Evolutionary conservation across 2,888 invertebrate species (phyloP).

Genomic region (Microplitis deprimator): DNA sequence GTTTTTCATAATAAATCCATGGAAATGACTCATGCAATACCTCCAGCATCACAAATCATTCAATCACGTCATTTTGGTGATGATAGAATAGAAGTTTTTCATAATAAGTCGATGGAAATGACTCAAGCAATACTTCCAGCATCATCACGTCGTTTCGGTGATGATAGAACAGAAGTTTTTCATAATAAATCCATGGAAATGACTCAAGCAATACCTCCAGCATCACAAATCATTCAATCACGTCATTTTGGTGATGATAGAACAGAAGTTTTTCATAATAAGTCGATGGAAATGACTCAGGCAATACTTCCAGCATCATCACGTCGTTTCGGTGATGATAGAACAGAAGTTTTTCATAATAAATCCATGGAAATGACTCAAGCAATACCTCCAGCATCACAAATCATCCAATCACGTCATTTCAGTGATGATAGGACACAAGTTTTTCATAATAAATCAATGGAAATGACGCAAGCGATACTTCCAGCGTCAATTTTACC

Average conservation of each 20-base stretch:
- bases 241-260: background rate
- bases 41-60: background rate
- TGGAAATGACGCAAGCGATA: slow-evolving; percentile 40
- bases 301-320: background rate
- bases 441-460: slow-evolving; percentile 19
- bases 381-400: slow-evolving; percentile 16
- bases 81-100: too few relatives aligned
- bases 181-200: slow-evolving; percentile 44
- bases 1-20: slow-evolving; percentile 29
- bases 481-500: background rate
- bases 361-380: slow-evolving; percentile 48
- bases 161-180: background rate
- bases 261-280: slow-evolving; percentile 1
- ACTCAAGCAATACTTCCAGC: too few relatives aligned
- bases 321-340: slow-evolving; percentile 21
- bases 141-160: too few relatives aligned
- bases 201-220: slow-evolving; percentile 35
- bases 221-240: background rate
- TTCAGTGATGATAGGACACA: background rate
- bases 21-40: slow-evolving; percentile 46
- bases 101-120: too few relatives aligned
- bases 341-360: background rate
- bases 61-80: background rate
- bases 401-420: background rate
- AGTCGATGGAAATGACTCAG: slow-evolving; percentile 47